A percentile compares a stretch with the other conserved stretches of the same genome.
These are phyloP conservation scores for Anarhynchus alexandrinus DNA, from an alignment of 2,113 vertebrate species.

Conservation along the genomic window DNA sequence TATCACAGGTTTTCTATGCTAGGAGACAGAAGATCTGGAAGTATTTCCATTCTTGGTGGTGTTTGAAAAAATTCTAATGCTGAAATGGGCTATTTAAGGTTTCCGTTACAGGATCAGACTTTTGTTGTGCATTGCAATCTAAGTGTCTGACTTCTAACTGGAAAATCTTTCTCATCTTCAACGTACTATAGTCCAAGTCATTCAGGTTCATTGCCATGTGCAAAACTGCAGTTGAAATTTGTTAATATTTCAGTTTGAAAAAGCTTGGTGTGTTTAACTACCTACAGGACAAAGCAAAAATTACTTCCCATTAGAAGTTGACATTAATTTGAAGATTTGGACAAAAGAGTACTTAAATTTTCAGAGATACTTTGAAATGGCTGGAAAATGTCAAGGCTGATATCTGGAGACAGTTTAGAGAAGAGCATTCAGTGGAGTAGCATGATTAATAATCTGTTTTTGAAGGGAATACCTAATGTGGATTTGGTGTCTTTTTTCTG, in stretches of 20 bases:
- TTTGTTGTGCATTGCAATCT: not conserved
- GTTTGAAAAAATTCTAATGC: not conserved
- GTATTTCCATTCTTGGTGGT: not conserved
- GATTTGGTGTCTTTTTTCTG: not conserved
- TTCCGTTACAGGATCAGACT: not conserved
- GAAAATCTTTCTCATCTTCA: not conserved
- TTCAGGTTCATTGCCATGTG: not conserved
- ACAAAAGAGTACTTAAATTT: not conserved
- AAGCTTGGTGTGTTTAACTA: not conserved
- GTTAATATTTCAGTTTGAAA: not conserved
- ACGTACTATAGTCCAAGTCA: not conserved
- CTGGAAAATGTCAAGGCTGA: not conserved
- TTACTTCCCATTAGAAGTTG: not conserved
- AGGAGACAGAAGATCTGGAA: not conserved
- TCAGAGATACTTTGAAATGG: not conserved
- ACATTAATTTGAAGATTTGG: not conserved
- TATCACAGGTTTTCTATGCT: not conserved
- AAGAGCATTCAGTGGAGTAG: accelerated
- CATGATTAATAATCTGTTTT: not conserved
- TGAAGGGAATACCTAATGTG: not conserved
- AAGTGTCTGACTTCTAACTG: not conserved
- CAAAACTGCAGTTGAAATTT: not conserved
- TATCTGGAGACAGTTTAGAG: not conserved
- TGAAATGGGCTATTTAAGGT: not conserved
- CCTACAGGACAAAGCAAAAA: not conserved